Percentiles rank a stretch among this genome's conserved stretches.
These are phyloP conservation scores for Zoanthus solanderi DNA, from an alignment of 92 coral and sea anemone species.

Conservation along the genomic window DNA sequence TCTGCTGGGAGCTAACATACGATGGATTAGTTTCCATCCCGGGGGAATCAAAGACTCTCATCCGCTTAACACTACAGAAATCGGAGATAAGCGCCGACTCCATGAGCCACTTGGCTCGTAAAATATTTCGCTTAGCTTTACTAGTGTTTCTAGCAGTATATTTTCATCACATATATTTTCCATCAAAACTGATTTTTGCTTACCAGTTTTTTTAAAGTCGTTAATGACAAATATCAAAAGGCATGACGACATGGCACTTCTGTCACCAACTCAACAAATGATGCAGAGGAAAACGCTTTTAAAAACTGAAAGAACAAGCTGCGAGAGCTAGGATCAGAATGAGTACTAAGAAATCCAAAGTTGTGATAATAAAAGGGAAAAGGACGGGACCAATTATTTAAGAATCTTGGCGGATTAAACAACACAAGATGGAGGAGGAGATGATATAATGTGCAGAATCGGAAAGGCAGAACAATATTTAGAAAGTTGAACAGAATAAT, in stretches of 20 bases:
- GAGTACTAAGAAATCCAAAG: slow-evolving; percentile 4
- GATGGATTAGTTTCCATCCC: no score
- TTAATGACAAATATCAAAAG: no score
- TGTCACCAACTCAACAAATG: background rate
- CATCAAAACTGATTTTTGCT: no score
- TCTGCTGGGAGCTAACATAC: no score
- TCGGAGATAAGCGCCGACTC: no score
- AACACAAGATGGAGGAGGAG: background rate
- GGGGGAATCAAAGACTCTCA: no score
- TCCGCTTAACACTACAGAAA: no score
- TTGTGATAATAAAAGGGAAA: background rate
- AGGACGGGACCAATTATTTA: slow-evolving; percentile 1
- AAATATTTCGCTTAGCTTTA: no score
- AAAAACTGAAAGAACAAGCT: slow-evolving; percentile 10
- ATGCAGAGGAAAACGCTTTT: slow-evolving; percentile 10
- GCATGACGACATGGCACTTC: no score
- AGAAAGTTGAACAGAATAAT: slow-evolving; percentile 4
- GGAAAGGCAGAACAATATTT: slow-evolving; percentile 5
- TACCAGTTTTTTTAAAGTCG: no score
- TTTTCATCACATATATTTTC: background rate
- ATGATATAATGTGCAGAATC: slow-evolving; percentile 13
- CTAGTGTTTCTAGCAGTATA: no score
- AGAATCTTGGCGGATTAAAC: slow-evolving; percentile 7
- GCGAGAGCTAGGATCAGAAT: background rate
- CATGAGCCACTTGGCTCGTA: no score